Base-by-base conservation (phyloP, 1,140 invertebrate species). In the Cyclina sinensis region DNA sequence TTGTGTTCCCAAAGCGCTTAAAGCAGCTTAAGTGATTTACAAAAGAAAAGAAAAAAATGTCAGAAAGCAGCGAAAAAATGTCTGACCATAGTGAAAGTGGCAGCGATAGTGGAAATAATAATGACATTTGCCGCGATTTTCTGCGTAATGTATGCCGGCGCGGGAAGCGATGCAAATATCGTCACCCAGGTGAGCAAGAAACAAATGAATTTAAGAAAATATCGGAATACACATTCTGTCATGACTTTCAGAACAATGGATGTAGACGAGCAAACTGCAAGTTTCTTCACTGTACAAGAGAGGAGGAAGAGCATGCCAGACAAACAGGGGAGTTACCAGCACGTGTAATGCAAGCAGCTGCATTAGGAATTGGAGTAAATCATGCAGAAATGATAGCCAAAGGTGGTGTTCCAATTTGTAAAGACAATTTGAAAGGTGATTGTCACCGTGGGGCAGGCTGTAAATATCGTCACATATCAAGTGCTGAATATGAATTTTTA, bases 191-290 rank as follows among this genome's bases (percentile, higher is more conserved):
- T n/a, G 70, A 82, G 68, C 88, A 91, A 54, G 91, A 94, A 90
- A 86, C 92, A 32, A 86, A 86, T 74, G 90, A 92, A 37, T 86
- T 93, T 27, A 92, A 90, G 27, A 89, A 92, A 90, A 95, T 95
- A 92, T 96, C 95, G 90, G 95, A 95, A 83, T 96, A 95, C 24
- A 95, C 97, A n/a, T 98, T 98, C 94, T 98, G 98, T 93, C 97
- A 98, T 93, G 98, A 98, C 94, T 98, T 96, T 95, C 98, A 98
- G 94, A 98, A 98, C 94, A 97, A 96, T 24, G 93, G 94, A 35
- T 95, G 94, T 87, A 68, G 91, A 35, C 86, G 94, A 43, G 95
- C 96, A 0, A 97, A 96, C 65, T 97, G 97, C 91, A 97, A 97
- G 91, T 98, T 98, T 94, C 96, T 98, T 39, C 98, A 98, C 94